These are phyloP conservation scores for Nothocercus nigrocapillus DNA, from an alignment of 2,113 vertebrate genomes.

Conservation along the genomic window DNA sequence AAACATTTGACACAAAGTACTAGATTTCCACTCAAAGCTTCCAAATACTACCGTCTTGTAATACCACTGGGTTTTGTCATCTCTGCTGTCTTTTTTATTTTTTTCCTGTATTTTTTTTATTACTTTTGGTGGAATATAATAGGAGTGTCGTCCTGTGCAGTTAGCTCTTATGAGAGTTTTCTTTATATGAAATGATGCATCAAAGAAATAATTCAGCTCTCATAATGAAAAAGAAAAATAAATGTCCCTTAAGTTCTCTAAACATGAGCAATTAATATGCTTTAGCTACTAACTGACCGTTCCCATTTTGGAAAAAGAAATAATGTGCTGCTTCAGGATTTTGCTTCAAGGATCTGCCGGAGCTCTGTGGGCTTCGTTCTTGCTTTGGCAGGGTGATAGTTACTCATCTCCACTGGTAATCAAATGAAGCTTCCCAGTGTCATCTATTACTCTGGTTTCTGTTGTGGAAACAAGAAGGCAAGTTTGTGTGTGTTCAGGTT, in stretches of 20 bases:
- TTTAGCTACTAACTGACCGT: background rate
- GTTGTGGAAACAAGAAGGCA: background rate
- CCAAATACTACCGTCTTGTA: background rate
- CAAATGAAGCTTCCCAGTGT: background rate
- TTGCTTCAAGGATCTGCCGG: background rate
- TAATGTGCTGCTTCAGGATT: background rate
- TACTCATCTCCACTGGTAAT: background rate
- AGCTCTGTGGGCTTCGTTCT: background rate
- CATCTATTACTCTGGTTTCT: background rate
- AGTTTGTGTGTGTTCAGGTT: slow-evolving; percentile 12
- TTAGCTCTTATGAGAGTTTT: rapidly evolving
- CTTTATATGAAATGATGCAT: background rate
- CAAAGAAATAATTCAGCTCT: background rate
- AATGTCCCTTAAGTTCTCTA: background rate
- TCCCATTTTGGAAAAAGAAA: background rate
- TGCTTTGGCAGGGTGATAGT: background rate
- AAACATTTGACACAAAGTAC: background rate
- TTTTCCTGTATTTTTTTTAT: background rate
- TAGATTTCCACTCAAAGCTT: background rate
- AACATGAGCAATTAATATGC: background rate
- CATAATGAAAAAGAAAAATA: rapidly evolving
- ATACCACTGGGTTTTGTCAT: background rate
- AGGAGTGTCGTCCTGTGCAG: background rate
- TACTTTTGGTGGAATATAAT: background rate
- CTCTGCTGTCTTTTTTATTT: background rate